Evolutionary conservation across 30 jellyfish, hydroid and myxozoan genomes (phyloP).

Genomic region (Chrysaora quinquecirrha): DNA sequence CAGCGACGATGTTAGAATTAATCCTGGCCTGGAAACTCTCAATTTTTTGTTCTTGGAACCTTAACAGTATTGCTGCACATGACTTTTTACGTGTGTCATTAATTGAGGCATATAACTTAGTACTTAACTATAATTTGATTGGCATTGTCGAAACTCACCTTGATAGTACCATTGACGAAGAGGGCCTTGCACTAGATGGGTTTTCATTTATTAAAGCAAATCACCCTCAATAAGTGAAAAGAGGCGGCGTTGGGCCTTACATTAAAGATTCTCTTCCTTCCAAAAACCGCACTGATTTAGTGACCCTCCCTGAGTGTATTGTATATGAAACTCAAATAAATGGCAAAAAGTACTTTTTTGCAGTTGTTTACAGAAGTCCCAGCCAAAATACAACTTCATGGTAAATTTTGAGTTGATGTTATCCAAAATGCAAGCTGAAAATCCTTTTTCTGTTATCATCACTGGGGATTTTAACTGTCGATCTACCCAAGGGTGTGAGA

Average conservation of each 20-base stretch:
- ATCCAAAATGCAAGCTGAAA: constrained; percentile 50
- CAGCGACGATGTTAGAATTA: constrained; percentile 17
- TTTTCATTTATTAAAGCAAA: constrained; percentile 2
- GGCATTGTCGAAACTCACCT: constrained; percentile 22
- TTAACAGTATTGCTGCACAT: no score
- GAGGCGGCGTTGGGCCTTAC: constrained; percentile 33
- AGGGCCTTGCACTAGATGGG: constrained; percentile 23
- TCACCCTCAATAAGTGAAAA: constrained; percentile 29
- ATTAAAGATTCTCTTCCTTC: no score
- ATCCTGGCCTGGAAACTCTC: constrained; percentile 24
- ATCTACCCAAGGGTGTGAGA: constrained; percentile 50
- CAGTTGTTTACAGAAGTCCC: constrained; percentile 26
- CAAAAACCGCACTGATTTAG: no score
- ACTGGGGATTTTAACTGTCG: constrained; percentile 56
- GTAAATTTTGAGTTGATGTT: constrained; percentile 26
- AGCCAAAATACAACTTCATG: constrained; percentile 13
- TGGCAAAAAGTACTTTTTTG: constrained; percentile 18
- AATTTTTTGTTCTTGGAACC: constrained; percentile 42
- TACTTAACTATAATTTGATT: constrained; percentile 7
- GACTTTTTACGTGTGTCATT: constrained; percentile 41
- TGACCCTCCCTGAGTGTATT: no score
- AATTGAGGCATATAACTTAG: constrained; percentile 41
- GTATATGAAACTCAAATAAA: constrained; percentile 20
- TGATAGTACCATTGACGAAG: constrained; percentile 28
- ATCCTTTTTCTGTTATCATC: constrained; percentile 46